Evolutionary conservation across 1,140 invertebrate species (phyloP).

Genomic region (Tetranychus urticae): DNA sequence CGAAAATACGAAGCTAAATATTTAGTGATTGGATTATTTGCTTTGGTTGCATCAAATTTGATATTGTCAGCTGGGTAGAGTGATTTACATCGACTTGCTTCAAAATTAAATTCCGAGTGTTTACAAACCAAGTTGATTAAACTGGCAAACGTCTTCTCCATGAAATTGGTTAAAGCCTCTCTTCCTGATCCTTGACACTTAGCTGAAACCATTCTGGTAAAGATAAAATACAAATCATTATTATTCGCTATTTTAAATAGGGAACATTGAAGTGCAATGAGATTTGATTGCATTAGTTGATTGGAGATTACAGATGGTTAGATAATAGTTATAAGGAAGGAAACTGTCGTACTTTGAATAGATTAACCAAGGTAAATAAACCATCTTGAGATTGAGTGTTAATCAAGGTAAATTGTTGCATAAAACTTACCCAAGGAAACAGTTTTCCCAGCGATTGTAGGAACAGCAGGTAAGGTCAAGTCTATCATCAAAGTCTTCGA

Average conservation of each 20-base stretch:
- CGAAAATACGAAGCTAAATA: constrained; percentile 2
- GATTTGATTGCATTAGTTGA: no score
- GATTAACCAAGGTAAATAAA: no score
- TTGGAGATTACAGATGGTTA: no score
- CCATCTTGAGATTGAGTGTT: not conserved
- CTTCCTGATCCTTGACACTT: not conserved
- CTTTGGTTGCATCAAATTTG: not conserved
- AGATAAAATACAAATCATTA: no score
- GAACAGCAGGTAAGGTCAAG: not conserved
- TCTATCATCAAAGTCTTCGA: not conserved
- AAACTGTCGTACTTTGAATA: no score
- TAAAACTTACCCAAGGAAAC: not conserved
- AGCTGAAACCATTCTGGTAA: not conserved
- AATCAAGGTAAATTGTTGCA: not conserved
- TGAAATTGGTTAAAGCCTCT: not conserved
- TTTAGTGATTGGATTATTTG: constrained; percentile 2
- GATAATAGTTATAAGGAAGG: no score
- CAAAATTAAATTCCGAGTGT: not conserved
- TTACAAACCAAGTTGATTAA: not conserved
- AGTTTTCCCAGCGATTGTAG: constrained; percentile 1
- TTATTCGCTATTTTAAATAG: no score
- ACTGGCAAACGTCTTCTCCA: not conserved
- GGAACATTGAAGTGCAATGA: no score
- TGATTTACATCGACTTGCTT: not conserved
- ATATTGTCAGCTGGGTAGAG: not conserved